A percentile compares a stretch with the other conserved stretches of the same genome.
Conservation (phyloP, 2,797 vertebrate genomes). For the Scarus forsteni region DNA sequence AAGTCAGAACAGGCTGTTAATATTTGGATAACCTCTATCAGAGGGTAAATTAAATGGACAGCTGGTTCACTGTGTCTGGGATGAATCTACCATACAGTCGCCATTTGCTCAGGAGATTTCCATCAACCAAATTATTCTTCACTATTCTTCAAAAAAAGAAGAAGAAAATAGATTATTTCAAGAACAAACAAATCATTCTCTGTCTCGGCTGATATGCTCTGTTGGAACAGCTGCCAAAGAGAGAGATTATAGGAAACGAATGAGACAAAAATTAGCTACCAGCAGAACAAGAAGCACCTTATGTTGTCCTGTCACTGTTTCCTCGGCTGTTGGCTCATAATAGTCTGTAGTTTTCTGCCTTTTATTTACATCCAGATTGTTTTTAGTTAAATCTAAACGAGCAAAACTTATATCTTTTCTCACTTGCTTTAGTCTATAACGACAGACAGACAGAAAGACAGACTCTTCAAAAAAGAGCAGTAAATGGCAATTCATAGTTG, state of each 20-base stretch:
- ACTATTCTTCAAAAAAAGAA: conserved; percentile 21
- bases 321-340: conserved; percentile 22
- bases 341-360: conserved; percentile 13
- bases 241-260: conserved; percentile 24
- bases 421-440: background rate
- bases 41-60: conserved; percentile 15
- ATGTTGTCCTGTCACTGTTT: conserved; percentile 27
- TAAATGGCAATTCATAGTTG: no score
- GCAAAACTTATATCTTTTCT: conserved; percentile 4
- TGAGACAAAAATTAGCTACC: conserved; percentile 11
- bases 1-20: background rate
- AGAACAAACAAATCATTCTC: conserved; percentile 45
- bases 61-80: conserved; percentile 9
- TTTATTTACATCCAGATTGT: background rate
- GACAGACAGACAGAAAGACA: background rate
- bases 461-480: no score
- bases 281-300: background rate
- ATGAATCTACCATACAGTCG: background rate
- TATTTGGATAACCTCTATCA: conserved; percentile 8
- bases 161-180: conserved; percentile 12
- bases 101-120: conserved; percentile 13
- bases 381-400: conserved; percentile 13
- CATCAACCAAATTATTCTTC: conserved; percentile 13
- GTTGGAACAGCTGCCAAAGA: conserved; percentile 35
- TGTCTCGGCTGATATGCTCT: conserved; percentile 10